Percentiles rank a stretch among this genome's conserved stretches.
Conservation (phyloP, 2,888 invertebrate species). For the Ochropleura leucogaster region DNA sequence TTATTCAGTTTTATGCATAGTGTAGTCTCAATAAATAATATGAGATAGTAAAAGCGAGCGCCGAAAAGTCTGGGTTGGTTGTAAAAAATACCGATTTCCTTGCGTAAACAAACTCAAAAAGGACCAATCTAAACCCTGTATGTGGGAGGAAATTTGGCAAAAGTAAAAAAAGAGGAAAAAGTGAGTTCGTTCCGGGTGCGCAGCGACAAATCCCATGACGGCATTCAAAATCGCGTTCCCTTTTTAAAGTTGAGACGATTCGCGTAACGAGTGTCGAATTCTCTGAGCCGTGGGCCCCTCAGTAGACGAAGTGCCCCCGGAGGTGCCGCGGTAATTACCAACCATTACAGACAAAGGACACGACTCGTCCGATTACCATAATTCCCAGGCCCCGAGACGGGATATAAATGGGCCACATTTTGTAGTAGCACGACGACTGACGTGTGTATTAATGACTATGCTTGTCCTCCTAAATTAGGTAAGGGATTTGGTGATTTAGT, state of each 20-base stretch:
- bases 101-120: conserved; percentile 73
- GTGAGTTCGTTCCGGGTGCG: conserved; percentile 78
- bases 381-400: conserved; percentile 88
- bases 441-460: conserved; percentile 90
- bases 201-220: conserved; percentile 84
- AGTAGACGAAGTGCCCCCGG: conserved; percentile 86
- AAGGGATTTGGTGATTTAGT: conserved; percentile 89
- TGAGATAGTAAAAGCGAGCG: conserved; percentile 74
- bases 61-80: conserved; percentile 71
- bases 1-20: conserved; percentile 81
- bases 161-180: conserved; percentile 76
- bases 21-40: conserved; percentile 80
- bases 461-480: conserved; percentile 90
- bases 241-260: conserved; percentile 90
- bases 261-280: conserved; percentile 90
- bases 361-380: conserved; percentile 90
- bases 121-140: conserved; percentile 52
- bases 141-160: conserved; percentile 74
- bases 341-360: conserved; percentile 90
- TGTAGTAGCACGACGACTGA: conserved; percentile 89
- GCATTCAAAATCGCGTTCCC: conserved; percentile 88
- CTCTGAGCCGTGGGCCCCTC: conserved; percentile 83
- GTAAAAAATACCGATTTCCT: conserved; percentile 73
- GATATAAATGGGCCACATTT: conserved; percentile 90
- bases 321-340: conserved; percentile 89